These are phyloP conservation scores for Osedax fenrisi DNA, from an alignment of 2,888 invertebrate species.

Conservation along the genomic window DNA sequence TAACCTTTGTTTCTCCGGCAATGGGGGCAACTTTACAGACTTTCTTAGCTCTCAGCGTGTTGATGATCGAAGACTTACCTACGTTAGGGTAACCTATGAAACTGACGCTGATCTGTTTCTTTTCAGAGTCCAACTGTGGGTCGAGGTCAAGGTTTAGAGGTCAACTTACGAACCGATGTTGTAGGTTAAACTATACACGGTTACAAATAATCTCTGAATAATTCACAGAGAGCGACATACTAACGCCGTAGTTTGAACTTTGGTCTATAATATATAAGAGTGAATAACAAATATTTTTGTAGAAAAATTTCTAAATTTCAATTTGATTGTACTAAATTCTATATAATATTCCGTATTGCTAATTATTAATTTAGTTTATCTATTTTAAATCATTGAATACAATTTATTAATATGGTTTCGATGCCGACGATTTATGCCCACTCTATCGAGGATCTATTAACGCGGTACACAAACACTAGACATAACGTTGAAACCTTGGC, in stretches of 20 bases:
- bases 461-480: no score
- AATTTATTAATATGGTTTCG: no score
- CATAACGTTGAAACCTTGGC: slow-evolving; percentile 64
- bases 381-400: no score
- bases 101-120: slow-evolving; percentile 95
- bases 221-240: background rate
- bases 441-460: no score
- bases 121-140: slow-evolving; percentile 68
- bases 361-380: no score
- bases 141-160: no score
- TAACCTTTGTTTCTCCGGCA: slow-evolving; percentile 65
- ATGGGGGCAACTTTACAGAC: slow-evolving; percentile 97
- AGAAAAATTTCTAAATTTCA: no score
- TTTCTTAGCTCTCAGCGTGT: slow-evolving; percentile 74
- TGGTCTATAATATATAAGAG: background rate
- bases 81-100: slow-evolving; percentile 98
- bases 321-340: no score
- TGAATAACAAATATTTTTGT: no score
- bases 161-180: no score
- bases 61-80: slow-evolving; percentile 95
- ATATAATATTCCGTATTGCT: no score
- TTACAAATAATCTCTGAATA: background rate
- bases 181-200: background rate
- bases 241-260: background rate
- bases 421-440: no score